A percentile compares a stretch with the other conserved stretches of the same genome.
Evolutionary conservation across 1,140 invertebrate genomes (phyloP).

Genomic region (Drosophila bipectinata): DNA sequence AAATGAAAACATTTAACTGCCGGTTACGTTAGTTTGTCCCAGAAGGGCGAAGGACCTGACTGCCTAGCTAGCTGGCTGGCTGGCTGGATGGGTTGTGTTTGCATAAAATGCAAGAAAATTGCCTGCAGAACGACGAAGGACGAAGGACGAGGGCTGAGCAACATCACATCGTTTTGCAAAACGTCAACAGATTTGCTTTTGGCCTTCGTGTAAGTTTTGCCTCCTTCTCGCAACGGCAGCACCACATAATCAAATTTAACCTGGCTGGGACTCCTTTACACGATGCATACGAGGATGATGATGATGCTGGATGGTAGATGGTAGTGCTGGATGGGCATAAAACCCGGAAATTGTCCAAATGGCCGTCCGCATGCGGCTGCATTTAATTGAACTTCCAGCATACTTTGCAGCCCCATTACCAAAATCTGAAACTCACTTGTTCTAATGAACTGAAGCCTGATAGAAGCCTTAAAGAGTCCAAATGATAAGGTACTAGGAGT

Average conservation of each 20-base stretch:
- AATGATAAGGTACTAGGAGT: background rate
- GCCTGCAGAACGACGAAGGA: slow-evolving; percentile 18
- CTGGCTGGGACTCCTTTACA: slow-evolving; percentile 37
- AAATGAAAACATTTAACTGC: slow-evolving; percentile 80
- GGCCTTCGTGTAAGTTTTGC: slow-evolving; percentile 33
- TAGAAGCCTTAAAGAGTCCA: background rate
- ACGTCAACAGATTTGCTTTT: slow-evolving; percentile 66
- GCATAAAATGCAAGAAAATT: slow-evolving; percentile 74
- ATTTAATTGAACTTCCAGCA: slow-evolving; percentile 64
- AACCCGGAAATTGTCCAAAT: slow-evolving; percentile 8
- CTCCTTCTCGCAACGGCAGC: slow-evolving; percentile 6
- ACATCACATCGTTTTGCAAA: slow-evolving; percentile 51
- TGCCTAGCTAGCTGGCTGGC: background rate
- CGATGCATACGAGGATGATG: slow-evolving; percentile 7
- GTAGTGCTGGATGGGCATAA: background rate
- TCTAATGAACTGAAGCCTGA: slow-evolving; percentile 20
- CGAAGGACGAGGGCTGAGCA: background rate
- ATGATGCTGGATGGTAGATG: slow-evolving; percentile 12
- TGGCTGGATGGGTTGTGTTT: slow-evolving; percentile 43
- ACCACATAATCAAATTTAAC: slow-evolving; percentile 75
- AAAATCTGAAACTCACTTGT: background rate
- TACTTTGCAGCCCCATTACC: background rate
- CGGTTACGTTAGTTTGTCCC: slow-evolving; percentile 47
- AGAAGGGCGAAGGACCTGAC: slow-evolving; percentile 15
- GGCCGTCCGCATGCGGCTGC: slow-evolving; percentile 33